Percentiles rank a stretch among this genome's conserved stretches.
phyloP scores from a whole-genome alignment of 2,797 vertebrate genomes.

The Cyprinella venusta region DNA sequence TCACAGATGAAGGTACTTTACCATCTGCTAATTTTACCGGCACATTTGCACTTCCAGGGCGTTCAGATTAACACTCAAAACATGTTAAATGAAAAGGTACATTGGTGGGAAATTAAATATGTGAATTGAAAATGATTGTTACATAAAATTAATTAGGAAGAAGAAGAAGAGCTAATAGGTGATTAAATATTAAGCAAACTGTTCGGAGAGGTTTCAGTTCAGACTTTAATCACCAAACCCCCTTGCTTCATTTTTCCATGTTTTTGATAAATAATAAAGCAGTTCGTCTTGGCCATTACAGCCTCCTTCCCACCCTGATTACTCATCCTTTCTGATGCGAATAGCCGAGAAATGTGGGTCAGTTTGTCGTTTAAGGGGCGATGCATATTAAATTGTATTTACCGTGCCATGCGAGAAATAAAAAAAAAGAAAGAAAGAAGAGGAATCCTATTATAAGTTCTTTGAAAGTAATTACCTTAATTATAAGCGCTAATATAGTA shows the following conservation, averaged over 20 bases:
- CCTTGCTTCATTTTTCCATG: slow-evolving; percentile 54
- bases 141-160: slow-evolving; percentile 67
- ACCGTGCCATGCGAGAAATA: slow-evolving; percentile 55
- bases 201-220: slow-evolving; percentile 60
- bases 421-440: slow-evolving; percentile 71
- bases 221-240: slow-evolving; percentile 64
- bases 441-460: slow-evolving; percentile 81
- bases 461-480: slow-evolving; percentile 87
- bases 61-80: slow-evolving; percentile 59
- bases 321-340: slow-evolving; percentile 41
- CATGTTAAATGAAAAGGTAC: slow-evolving; percentile 60
- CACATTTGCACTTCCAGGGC: slow-evolving; percentile 45
- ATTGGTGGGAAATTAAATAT: slow-evolving; percentile 62
- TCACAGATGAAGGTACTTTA: slow-evolving; percentile 13
- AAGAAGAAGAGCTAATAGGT: slow-evolving; percentile 65
- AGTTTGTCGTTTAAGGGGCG: slow-evolving; percentile 65
- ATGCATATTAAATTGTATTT: slow-evolving; percentile 63
- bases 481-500: slow-evolving; percentile 83
- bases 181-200: slow-evolving; percentile 71
- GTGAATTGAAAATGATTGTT: slow-evolving; percentile 64
- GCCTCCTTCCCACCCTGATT: neutral
- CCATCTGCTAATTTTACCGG: slow-evolving; percentile 50
- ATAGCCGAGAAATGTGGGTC: slow-evolving; percentile 61
- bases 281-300: slow-evolving; percentile 40
- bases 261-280: slow-evolving; percentile 62